Percentiles rank a stretch among this genome's conserved stretches.
Evolutionary conservation across 2,113 vertebrate genomes (phyloP).

Genomic region (Petrocephalus zakoni): DNA sequence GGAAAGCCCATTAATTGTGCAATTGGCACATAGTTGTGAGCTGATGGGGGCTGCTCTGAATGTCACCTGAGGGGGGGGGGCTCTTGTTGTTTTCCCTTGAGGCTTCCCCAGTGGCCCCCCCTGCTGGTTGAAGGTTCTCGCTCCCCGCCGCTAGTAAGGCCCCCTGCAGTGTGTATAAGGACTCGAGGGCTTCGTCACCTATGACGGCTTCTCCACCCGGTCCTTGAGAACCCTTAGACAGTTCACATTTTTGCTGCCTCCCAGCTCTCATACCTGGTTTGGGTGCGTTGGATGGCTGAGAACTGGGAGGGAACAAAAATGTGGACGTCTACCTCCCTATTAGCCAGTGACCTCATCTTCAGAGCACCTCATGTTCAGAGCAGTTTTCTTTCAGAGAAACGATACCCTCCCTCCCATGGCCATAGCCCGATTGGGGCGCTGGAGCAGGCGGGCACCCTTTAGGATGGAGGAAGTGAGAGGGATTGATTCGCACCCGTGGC

Average conservation of each 20-base stretch:
- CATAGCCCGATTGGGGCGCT: neutral
- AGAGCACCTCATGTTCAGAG: neutral
- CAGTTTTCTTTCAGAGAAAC: neutral
- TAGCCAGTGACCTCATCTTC: neutral
- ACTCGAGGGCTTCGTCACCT: neutral
- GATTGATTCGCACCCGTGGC: neutral
- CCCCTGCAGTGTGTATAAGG: neutral
- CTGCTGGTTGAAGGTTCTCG: neutral
- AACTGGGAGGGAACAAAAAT: neutral
- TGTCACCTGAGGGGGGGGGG: neutral
- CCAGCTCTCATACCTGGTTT: neutral
- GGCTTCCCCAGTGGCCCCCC: neutral
- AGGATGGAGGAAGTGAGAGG: neutral
- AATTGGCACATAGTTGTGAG: neutral
- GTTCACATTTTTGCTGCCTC: neutral
- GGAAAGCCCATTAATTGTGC: neutral
- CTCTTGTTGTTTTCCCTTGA: neutral
- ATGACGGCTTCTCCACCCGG: neutral
- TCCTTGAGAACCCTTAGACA: neutral
- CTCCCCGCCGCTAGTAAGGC: neutral
- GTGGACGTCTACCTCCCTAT: neutral
- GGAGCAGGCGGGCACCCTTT: neutral
- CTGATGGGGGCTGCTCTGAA: neutral
- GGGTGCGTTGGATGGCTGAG: neutral
- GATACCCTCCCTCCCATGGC: conserved; percentile 6